Evolutionary conservation across 1,140 invertebrate species (phyloP), one percentile per base, ranked within the genome.

Genomic region (Mya arenaria): DNA sequence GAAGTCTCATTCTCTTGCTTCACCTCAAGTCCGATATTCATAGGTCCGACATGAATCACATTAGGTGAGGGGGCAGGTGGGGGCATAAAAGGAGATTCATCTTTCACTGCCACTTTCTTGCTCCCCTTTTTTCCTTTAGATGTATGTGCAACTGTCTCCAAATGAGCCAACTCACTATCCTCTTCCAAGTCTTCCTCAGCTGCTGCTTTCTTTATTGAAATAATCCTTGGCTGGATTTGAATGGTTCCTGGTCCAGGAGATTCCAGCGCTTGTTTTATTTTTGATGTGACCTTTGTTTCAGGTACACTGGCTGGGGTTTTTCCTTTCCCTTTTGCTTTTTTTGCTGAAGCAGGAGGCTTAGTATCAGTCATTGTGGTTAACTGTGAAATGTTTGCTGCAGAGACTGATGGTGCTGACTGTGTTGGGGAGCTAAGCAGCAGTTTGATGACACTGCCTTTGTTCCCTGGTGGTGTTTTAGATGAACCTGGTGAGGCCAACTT

Each of bases 391-490:
- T 73, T 85, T 15, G 85, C 85, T 36, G 73, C 83, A 32, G 83
- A 39, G 13, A 83, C 62, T 25, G 82, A 73, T 28, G 82, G 82
- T 4, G 84, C 71, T 32, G 83, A 85, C 48, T 84, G 72, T 19
- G 84, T 79, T 13, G 88, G 88, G 25, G 88, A 89, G 56, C 85
- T 89, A 0, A 89, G 73, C 19, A 89, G 55, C n/a, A 88, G 75
- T 65, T 89, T 89, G 60, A 89, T 88, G 23, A 89, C 88, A 85
- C 88, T 89, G 23, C 83, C 83, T 37, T 81, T 81, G 30, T 34
- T 39, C 17, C 48, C 52, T 28, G 55, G 44, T 28, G 75, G 36
- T 72, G 34, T 41, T 25, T 56, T 62, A 36, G 39, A 15, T 30
- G 36, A 19, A 23, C 36, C 77, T 23, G 48, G 30, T 25, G 52